Evolutionary conservation across 2,888 invertebrate species (phyloP).

Genomic region (Arenicola marina): DNA sequence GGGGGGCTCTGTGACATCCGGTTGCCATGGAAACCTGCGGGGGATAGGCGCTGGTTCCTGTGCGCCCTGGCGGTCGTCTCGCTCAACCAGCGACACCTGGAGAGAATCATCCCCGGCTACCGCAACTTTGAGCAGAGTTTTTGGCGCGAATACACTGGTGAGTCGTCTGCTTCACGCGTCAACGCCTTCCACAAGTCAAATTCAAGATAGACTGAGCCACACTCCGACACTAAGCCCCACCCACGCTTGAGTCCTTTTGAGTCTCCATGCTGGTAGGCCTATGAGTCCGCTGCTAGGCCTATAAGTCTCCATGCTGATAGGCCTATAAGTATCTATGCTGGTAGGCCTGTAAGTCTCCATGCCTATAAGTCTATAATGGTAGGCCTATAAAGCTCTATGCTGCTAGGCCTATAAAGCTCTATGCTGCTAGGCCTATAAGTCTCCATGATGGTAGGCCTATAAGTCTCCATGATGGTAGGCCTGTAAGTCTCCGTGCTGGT

Average conservation of each 20-base stretch:
- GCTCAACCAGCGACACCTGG: constrained; percentile 43
- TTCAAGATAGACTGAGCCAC: no score
- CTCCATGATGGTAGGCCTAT: no score
- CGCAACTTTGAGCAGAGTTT: constrained; percentile 79
- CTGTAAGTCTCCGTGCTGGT: no score
- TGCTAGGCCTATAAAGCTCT: constrained; percentile 6
- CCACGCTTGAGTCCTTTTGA: constrained; percentile 8
- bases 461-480: no score
- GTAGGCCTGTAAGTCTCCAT: not conserved
- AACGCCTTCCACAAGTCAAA: no score
- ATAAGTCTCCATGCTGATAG: not conserved
- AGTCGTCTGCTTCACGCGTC: constrained; percentile 60
- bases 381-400: no score
- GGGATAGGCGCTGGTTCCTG: constrained; percentile 49
- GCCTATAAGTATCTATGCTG: not conserved
- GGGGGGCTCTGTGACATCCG: constrained; percentile 47
- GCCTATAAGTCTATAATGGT: no score
- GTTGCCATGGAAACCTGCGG: constrained; percentile 48
- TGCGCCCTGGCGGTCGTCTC: constrained; percentile 47
- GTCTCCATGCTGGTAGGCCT: not conserved
- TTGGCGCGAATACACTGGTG: constrained; percentile 82
- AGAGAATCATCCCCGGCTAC: constrained; percentile 49
- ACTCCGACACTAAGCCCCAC: no score
- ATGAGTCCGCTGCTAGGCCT: not conserved
- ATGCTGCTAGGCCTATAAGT: not conserved